Base-by-base conservation (phyloP, 1,140 invertebrate species). In the Cryptotermes secundus region DNA sequence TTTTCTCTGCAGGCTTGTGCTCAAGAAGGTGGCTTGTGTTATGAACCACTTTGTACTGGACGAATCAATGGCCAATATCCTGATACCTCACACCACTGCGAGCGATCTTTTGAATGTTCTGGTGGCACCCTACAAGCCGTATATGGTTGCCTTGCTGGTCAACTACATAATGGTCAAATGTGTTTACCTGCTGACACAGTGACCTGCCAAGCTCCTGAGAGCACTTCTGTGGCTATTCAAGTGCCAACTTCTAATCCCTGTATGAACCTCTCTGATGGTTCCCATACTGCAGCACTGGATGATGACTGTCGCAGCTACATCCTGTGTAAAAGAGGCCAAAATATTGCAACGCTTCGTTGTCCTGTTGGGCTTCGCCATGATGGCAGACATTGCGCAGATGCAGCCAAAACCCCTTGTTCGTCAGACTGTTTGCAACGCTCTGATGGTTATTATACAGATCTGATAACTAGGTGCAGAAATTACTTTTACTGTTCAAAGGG, bases 271-370 rank as follows among this genome's bases (percentile, higher is more conserved):
- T 87, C 87, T 7, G 91, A 92, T 87, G 93, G 93, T 0, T 91
- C 92, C 86, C 92, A 90, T 88, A 86, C 90, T 7, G 90, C 92
- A 86, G 87, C 87, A 35, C 89, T 90, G 7, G 9, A 72, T n/a
- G 90, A 91, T 0, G 90, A 90, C 12, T 93, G 92, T 87, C 89
- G 88, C 49, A 89, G 89, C 24, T 93, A 93, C 87, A 92, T 91
- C 87, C 90, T 92, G 85, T 93, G 92, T 86, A 89, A 91, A 0
- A 88, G 88, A 22, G 90, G 90, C 35, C 87, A 89, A 3, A 87
- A 89, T 80, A 89, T 89, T 1, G 38, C 45, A 26, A 81, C 34
- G 16, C 82, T 83, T 49, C 79, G 59, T 31, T 91, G 90, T 83
- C 86, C 88, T 34, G 85, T 84, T 24, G 88, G 87, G 14, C 83